These are phyloP conservation scores for Brachionus paranguensis DNA, from an alignment of 1,140 invertebrate genomes.

Conservation along the genomic window DNA sequence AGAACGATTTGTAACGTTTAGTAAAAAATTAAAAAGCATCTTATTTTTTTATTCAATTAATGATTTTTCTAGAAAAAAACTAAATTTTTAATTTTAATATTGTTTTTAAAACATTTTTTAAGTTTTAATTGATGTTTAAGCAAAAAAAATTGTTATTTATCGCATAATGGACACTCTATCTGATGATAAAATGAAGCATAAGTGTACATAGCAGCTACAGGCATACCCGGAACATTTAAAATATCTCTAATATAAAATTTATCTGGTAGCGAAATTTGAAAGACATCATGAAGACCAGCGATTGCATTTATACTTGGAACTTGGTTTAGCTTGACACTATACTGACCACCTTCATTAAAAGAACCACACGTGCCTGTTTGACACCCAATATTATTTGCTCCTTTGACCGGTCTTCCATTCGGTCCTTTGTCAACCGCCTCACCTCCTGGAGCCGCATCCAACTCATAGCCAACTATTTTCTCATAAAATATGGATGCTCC, in stretches of 20 bases:
- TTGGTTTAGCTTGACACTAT: not conserved
- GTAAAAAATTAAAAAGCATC: not conserved
- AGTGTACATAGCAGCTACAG: not conserved
- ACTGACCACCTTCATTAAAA: not conserved
- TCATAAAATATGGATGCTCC: not conserved
- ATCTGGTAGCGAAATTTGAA: not conserved
- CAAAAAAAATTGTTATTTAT: not conserved
- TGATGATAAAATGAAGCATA: constrained; percentile 4
- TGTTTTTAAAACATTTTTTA: not conserved
- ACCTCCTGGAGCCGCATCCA: not conserved
- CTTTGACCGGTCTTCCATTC: not conserved
- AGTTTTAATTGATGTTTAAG: not conserved
- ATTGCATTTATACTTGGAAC: not conserved
- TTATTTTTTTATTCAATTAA: not conserved
- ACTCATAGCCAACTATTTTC: constrained; percentile 2
- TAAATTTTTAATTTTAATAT: not conserved
- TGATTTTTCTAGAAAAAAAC: not conserved
- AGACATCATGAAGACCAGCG: not conserved
- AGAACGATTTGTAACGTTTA: not conserved
- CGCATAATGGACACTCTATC: not conserved
- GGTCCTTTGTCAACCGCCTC: not conserved
- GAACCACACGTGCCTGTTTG: not conserved
- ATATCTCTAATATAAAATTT: not conserved
- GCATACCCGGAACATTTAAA: not conserved
- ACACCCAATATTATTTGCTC: not conserved